These are phyloP conservation scores for Melieria picta DNA, from an alignment of 2,888 invertebrate species.

Conservation along the genomic window DNA sequence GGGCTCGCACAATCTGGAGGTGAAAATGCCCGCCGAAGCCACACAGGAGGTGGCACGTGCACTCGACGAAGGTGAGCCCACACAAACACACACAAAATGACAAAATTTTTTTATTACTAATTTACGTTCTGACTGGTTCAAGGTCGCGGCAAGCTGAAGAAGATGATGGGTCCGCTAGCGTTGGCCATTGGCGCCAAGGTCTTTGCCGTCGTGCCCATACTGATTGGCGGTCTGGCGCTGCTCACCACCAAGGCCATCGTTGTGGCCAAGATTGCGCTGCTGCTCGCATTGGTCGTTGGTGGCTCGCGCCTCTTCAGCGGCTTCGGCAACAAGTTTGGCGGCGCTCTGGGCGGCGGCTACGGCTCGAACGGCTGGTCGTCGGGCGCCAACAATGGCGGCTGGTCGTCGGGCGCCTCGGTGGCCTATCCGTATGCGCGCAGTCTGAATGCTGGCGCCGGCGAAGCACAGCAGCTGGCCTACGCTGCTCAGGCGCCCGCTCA, in stretches of 20 bases:
- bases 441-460: constrained; percentile 71
- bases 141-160: constrained; percentile 84
- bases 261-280: constrained; percentile 80
- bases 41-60: constrained; percentile 75
- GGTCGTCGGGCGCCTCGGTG: constrained; percentile 53
- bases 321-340: constrained; percentile 64
- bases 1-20: constrained; percentile 73
- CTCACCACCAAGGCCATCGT: constrained; percentile 81
- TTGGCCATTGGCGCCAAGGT: constrained; percentile 78
- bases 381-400: constrained; percentile 47
- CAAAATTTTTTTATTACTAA: constrained; percentile 11
- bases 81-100: constrained; percentile 17
- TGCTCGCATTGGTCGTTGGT: constrained; percentile 77
- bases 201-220: constrained; percentile 75
- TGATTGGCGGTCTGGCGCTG: constrained; percentile 77
- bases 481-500: constrained; percentile 69
- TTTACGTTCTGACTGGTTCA: constrained; percentile 30
- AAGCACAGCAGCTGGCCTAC: constrained; percentile 77
- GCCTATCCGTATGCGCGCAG: constrained; percentile 69
- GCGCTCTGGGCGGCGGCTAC: constrained; percentile 54
- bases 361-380: constrained; percentile 52
- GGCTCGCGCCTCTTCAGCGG: constrained; percentile 75
- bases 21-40: constrained; percentile 76
- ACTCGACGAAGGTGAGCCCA: constrained; percentile 76
- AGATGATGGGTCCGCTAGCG: constrained; percentile 75